Base-by-base conservation (phyloP, 1,140 invertebrate genomes). In the Bradysia coprophila region DNA sequence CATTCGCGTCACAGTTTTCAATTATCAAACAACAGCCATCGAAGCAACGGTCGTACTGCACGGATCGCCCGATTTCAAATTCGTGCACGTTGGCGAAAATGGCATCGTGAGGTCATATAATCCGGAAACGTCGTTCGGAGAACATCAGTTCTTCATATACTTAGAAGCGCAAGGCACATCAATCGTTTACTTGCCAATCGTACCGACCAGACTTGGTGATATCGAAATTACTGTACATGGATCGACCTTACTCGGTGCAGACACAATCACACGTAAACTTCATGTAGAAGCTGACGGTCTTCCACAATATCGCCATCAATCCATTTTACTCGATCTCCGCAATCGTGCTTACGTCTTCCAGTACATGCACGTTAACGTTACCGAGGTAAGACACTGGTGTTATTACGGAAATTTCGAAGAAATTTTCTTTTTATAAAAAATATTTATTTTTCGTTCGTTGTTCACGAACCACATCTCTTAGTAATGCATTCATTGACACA, bases 351-450 rank as follows among this genome's bases (percentile, higher is more conserved):
- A 89, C 53, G 76, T 90, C 3, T 81, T 94, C 56, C 90, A 94
- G 51, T 92, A 94, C 55, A 78, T 96, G 72, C 89, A 96, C 61
- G 83, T 96, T 1, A 91, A 91, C 55, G 76, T 95, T 4, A 93
- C 91, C 0, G 83, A 89, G n/a, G n/a, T n/a, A n/a, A n/a, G 53
- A n/a, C n/a, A n/a, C n/a, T n/a, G n/a, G n/a, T n/a, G n/a, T n/a
- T n/a, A n/a, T n/a, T n/a, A n/a, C n/a, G n/a, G n/a, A n/a, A n/a
- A n/a, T n/a, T n/a, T n/a, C n/a, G n/a, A n/a, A n/a, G n/a, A n/a
- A n/a, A n/a, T n/a, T n/a, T n/a, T n/a, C n/a, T n/a, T n/a, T n/a
- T n/a, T n/a, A n/a, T n/a, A n/a, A n/a, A n/a, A n/a, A n/a, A n/a
- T n/a, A n/a, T n/a, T n/a, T n/a, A n/a, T n/a, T n/a, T n/a, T n/a